Conservation (phyloP, 2,888 invertebrate genomes). For the Pimpla rufipes region DNA sequence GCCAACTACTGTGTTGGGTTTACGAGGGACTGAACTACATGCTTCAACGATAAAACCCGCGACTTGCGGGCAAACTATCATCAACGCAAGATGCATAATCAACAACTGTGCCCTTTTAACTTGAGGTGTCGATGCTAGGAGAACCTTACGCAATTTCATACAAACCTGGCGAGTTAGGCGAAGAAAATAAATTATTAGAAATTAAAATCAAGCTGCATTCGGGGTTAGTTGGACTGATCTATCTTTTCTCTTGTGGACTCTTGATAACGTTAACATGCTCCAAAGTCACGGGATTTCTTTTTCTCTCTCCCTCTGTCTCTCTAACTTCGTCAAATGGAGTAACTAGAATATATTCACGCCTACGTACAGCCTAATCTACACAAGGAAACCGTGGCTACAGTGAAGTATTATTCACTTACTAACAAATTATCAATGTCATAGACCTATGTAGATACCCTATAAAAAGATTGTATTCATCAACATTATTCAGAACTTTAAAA, state of each 20-base stretch:
- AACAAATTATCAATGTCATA: slow-evolving; percentile 17
- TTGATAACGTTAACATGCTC: slow-evolving; percentile 5
- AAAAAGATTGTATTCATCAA: not conserved
- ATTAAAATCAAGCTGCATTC: slow-evolving; percentile 14
- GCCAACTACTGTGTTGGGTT: slow-evolving; percentile 45
- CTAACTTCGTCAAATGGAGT: not conserved
- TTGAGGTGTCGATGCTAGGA: slow-evolving; percentile 12
- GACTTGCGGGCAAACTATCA: slow-evolving; percentile 35
- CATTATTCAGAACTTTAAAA: not conserved
- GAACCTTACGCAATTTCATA: slow-evolving; percentile 20
- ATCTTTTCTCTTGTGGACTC: not conserved
- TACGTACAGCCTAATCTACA: slow-evolving; percentile 5
- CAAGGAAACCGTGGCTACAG: not conserved
- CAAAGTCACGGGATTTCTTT: not conserved
- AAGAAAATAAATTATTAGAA: not conserved
- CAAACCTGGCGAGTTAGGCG: slow-evolving; percentile 19
- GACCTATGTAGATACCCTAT: slow-evolving; percentile 23
- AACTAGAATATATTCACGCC: not conserved
- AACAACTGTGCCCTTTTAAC: slow-evolving; percentile 35
- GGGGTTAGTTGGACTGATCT: slow-evolving; percentile 7
- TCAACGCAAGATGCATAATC: slow-evolving; percentile 57
- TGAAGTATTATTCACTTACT: not conserved
- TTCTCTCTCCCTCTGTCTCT: not conserved
- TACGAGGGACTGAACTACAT: slow-evolving; percentile 40
- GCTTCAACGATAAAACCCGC: slow-evolving; percentile 48